A percentile compares a stretch with the other conserved stretches of the same genome.
Conservation (phyloP, 1,140 invertebrate species). For the Araneus ventricosus region DNA sequence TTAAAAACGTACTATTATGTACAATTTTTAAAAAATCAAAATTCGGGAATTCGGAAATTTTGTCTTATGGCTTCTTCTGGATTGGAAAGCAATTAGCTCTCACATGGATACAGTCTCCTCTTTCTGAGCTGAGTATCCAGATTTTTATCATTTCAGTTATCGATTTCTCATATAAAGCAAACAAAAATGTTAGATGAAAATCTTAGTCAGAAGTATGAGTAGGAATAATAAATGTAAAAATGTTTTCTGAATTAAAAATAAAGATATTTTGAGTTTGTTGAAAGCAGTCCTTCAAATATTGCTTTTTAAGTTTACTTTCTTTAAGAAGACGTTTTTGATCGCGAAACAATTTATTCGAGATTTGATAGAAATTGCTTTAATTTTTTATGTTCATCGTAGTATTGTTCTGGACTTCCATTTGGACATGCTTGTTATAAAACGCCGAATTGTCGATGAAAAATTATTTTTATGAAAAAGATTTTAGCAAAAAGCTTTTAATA, state of each 20-base stretch:
- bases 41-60: too few relatives aligned
- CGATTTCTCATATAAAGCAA: not conserved
- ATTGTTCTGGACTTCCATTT: too few relatives aligned
- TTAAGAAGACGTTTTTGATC: not conserved
- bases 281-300: not conserved
- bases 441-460: too few relatives aligned
- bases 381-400: too few relatives aligned
- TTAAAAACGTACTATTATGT: too few relatives aligned
- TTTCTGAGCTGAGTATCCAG: not conserved
- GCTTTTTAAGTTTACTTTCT: not conserved
- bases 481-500: too few relatives aligned
- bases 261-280: not conserved
- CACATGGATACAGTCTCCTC: not conserved
- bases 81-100: conserved; percentile 32
- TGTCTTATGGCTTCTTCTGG: not conserved
- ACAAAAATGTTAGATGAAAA: not conserved
- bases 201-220: not conserved
- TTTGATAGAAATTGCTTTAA: too few relatives aligned
- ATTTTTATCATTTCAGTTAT: conserved; percentile 2
- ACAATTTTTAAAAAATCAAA: too few relatives aligned
- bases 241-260: not conserved
- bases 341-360: not conserved
- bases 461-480: too few relatives aligned
- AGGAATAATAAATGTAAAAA: not conserved
- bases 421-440: too few relatives aligned